Conservation (phyloP, 1,140 invertebrate species). For the Drosophila oshimai region DNA sequence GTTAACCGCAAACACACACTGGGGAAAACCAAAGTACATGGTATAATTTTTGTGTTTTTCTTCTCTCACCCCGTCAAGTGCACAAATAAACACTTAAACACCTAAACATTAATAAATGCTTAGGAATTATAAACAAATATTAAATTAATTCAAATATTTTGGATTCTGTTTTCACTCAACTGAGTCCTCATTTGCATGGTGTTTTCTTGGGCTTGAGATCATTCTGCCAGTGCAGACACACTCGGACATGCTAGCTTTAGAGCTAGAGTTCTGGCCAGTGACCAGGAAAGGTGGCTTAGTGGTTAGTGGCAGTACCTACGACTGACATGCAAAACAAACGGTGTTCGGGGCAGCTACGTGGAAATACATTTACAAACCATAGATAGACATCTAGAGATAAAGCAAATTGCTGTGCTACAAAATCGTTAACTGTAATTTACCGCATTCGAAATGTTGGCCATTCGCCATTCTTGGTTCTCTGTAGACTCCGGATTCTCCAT, state of each 20-base stretch:
- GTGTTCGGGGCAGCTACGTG: slow-evolving; percentile 52
- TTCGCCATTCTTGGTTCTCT: slow-evolving; percentile 14
- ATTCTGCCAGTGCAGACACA: slow-evolving; percentile 29
- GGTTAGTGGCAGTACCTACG: slow-evolving; percentile 4
- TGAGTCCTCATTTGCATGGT: neutral
- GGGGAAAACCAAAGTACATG: neutral
- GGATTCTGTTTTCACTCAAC: neutral
- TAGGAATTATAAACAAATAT: too few species aligned
- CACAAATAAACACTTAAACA: too few species aligned
- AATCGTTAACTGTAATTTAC: slow-evolving; percentile 81
- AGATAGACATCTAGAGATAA: slow-evolving; percentile 78
- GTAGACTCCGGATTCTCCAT: neutral
- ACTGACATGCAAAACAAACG: slow-evolving; percentile 75
- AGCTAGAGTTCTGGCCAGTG: slow-evolving; percentile 61
- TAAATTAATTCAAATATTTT: too few species aligned
- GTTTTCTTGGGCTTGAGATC: neutral
- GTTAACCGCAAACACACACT: slow-evolving; percentile 34
- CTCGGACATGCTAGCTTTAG: slow-evolving; percentile 51
- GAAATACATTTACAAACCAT: slow-evolving; percentile 73
- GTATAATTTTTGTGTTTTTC: too few species aligned
- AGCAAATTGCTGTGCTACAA: slow-evolving; percentile 79
- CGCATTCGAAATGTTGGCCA: slow-evolving; percentile 64
- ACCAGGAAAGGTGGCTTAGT: slow-evolving; percentile 20
- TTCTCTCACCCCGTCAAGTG: too few species aligned
- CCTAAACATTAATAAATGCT: too few species aligned